Base-by-base conservation (phyloP, 1,140 invertebrate species). In the Laodelphax striatellus region DNA sequence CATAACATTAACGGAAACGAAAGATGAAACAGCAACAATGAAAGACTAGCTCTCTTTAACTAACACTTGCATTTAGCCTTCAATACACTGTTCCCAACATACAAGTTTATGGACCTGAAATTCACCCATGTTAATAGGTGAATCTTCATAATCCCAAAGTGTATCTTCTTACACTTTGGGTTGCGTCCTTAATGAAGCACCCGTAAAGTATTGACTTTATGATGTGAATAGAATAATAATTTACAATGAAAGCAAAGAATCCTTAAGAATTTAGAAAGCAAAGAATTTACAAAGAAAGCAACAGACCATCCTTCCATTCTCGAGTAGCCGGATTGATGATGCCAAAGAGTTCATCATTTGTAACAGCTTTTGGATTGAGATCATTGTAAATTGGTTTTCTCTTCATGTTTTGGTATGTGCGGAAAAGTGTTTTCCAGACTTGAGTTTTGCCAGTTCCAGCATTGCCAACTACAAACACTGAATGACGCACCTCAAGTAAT, bases 261-360 rank as follows among this genome's bases (percentile, higher is more conserved):
- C 16, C 95, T 94, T 77, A 97, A 98, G n/a, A 98, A 76, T 75
- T 97, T 94, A 72, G 64, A 52, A 50, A 57, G 43, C 34, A 11
- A n/a, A 19, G 6, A 46, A 46, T 19, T n/a, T n/a, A n/a, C n/a
- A 31, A 50, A 50, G 6, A 50, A 17, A 10, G 2, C 2, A 52
- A 44, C 70, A 67, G 66, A 81, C 82, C 94, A 77, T 97, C 94
- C 73, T 97, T 97, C 94, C 95, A 98, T 77, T 97, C 94, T 69
- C 94, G 79, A 9, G 95, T 97, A 6, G 92, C 84, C 52, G 94
- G 92, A 78, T 97, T 97, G 65, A 98, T 97, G 59, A 96, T 92
- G 16, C 95, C 94, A 77, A 97, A 98, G n/a, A 98, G 76, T 75
- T 97, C 95, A 72, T 97, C 94, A 72, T 97, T 97, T 5, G 93